Conservation (phyloP, 1,140 invertebrate genomes). For the Drosophila sulfurigaster region DNA sequence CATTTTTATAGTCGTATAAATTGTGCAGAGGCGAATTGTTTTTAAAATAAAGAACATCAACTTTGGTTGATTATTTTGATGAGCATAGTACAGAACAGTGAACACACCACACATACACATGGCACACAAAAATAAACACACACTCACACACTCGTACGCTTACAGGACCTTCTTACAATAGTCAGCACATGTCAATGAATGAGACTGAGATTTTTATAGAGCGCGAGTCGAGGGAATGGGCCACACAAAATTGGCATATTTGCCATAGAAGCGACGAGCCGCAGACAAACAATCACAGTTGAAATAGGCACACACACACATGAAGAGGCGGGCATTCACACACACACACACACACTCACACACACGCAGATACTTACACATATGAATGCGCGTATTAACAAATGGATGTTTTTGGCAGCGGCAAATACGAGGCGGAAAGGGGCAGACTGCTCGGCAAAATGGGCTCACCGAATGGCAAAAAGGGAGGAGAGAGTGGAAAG, state of each 20-base stretch:
- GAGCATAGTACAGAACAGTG: slow-evolving; percentile 70
- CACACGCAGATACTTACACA: slow-evolving; percentile 67
- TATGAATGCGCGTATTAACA: slow-evolving; percentile 80
- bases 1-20: slow-evolving; percentile 75
- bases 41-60: slow-evolving; percentile 64
- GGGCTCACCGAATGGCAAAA: slow-evolving; percentile 18
- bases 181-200: slow-evolving; percentile 75
- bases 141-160: slow-evolving; percentile 25
- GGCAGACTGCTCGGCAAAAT: slow-evolving; percentile 30
- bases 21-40: slow-evolving; percentile 69
- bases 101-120: slow-evolving; percentile 47
- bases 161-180: slow-evolving; percentile 45
- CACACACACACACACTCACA: slow-evolving; percentile 17
- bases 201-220: slow-evolving; percentile 34
- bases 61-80: slow-evolving; percentile 82
- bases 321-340: slow-evolving; percentile 33
- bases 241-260: slow-evolving; percentile 76
- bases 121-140: slow-evolving; percentile 10
- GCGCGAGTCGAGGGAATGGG: slow-evolving; percentile 22
- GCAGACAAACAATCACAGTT: slow-evolving; percentile 76
- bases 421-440: not conserved
- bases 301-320: slow-evolving; percentile 39
- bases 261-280: slow-evolving; percentile 74
- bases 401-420: slow-evolving; percentile 53
- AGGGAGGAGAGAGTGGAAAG: not conserved